These are phyloP conservation scores for Lepidurus couesii DNA, from an alignment of 1,140 invertebrate genomes.

Conservation along the genomic window DNA sequence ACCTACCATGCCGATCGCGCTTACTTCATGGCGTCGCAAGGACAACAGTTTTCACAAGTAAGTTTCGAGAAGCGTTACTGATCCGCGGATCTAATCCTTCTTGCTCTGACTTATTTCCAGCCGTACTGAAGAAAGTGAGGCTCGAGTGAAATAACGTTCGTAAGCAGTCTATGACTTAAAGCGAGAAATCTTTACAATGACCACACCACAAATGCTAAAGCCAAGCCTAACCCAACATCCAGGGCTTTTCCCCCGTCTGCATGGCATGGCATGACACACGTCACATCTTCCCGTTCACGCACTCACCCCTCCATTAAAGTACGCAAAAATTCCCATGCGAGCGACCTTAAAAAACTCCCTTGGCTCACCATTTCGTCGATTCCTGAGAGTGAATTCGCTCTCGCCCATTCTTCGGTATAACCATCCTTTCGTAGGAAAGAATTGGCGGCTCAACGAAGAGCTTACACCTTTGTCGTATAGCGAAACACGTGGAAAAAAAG, in stretches of 20 bases:
- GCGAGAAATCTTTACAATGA: constrained; percentile 28
- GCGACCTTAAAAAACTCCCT: not conserved
- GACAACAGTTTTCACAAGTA: constrained; percentile 53
- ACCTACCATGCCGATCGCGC: constrained; percentile 78
- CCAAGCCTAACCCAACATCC: not conserved
- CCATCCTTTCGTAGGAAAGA: not conserved
- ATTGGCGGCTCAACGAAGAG: constrained; percentile 20
- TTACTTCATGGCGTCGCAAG: constrained; percentile 55
- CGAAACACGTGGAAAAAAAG: not conserved
- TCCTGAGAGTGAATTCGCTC: constrained; percentile 1
- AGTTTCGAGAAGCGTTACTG: not conserved
- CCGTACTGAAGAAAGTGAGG: constrained; percentile 28
- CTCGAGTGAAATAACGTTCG: constrained; percentile 26
- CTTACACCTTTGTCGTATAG: not conserved
- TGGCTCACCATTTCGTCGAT: not conserved
- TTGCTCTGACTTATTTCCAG: not conserved
- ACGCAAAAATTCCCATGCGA: not conserved
- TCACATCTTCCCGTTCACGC: constrained; percentile 21
- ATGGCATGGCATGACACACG: constrained; percentile 20
- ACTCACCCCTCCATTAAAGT: not conserved
- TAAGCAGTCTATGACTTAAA: constrained; percentile 22
- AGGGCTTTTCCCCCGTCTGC: not conserved
- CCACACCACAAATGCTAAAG: constrained; percentile 25
- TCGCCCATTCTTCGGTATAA: not conserved
- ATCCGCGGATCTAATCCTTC: not conserved